Evolutionary conservation across 2,113 vertebrate genomes (phyloP).

Genomic region (Microcebus murinus): DNA sequence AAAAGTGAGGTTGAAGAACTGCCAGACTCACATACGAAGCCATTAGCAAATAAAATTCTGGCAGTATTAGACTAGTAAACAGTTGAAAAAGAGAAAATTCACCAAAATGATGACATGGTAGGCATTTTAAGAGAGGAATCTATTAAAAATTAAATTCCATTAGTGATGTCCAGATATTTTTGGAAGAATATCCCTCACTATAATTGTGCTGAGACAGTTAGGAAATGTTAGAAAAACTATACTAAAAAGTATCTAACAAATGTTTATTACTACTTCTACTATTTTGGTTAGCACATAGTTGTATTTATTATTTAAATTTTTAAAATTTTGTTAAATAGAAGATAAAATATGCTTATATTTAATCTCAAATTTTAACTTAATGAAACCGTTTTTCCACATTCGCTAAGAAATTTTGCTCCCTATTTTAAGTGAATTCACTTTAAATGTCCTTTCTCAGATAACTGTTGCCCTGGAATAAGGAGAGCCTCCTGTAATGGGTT

Average conservation of each 20-base stretch:
- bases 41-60: slow-evolving; percentile 8
- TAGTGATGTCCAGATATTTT: slow-evolving; percentile 17
- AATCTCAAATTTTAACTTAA: slow-evolving; percentile 23
- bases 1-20: slow-evolving; percentile 33
- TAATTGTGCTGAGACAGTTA: slow-evolving; percentile 16
- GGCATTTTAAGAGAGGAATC: not conserved
- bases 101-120: not conserved
- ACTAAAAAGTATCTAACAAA: not conserved
- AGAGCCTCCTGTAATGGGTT: not conserved
- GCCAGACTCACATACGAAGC: not conserved
- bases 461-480: not conserved
- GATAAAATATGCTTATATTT: slow-evolving; percentile 19
- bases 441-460: not conserved
- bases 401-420: not conserved
- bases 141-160: not conserved
- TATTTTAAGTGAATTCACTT: slow-evolving; percentile 3
- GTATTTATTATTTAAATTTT: slow-evolving; percentile 43
- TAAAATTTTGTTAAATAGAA: slow-evolving; percentile 38
- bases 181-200: not conserved
- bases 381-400: not conserved
- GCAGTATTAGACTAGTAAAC: not conserved
- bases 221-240: not conserved
- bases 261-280: not conserved
- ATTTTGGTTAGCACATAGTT: slow-evolving; percentile 31
- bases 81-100: not conserved